These are phyloP conservation scores for Procambarus virginalis DNA, from an alignment of 1,140 invertebrate genomes.

Conservation along the genomic window DNA sequence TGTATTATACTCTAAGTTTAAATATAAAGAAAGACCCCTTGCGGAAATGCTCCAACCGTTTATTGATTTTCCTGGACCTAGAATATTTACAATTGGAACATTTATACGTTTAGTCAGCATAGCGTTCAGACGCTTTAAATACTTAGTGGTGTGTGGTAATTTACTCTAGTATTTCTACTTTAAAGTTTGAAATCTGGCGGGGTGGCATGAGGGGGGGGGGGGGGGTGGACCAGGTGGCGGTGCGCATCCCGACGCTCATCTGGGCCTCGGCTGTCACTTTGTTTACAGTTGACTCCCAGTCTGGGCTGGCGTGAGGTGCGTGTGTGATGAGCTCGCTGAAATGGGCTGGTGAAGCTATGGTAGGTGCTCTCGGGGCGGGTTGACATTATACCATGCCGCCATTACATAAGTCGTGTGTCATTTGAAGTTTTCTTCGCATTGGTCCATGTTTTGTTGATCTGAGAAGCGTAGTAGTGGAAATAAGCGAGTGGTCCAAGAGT, in stretches of 20 bases:
- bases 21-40: too few species aligned
- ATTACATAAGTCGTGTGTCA: conserved; percentile 21
- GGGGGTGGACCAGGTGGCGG: not conserved
- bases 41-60: too few species aligned
- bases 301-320: not conserved
- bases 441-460: not conserved
- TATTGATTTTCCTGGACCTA: too few species aligned
- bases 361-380: not conserved
- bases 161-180: too few species aligned
- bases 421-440: not conserved
- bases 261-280: conserved; percentile 18
- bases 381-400: not conserved
- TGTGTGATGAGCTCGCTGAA: conserved; percentile 8
- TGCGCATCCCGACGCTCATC: not conserved
- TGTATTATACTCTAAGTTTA: too few species aligned
- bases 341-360: conserved; percentile 34
- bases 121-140: too few species aligned
- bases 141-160: too few species aligned
- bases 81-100: too few species aligned
- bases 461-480: not conserved
- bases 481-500: not conserved
- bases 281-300: conserved; percentile 45
- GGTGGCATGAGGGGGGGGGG: too few species aligned
- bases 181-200: not conserved
- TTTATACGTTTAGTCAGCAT: too few species aligned